Evolutionary conservation across 2,888 invertebrate genomes (phyloP).

Genomic region (Ophion obscuratus): DNA sequence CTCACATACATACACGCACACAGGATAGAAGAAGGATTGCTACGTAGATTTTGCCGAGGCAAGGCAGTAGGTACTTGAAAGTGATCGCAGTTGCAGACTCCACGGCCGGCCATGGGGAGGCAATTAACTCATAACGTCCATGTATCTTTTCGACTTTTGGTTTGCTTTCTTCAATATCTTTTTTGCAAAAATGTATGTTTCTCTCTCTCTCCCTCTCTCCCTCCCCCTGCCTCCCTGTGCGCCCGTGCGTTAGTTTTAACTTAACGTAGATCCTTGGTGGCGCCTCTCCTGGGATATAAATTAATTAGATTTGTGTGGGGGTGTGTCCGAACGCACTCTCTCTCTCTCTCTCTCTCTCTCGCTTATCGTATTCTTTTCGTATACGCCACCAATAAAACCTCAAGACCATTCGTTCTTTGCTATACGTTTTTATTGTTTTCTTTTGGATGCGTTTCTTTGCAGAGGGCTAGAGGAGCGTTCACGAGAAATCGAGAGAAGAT

Average conservation of each 20-base stretch:
- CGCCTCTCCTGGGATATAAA: slow-evolving; percentile 82
- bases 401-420: slow-evolving; percentile 28
- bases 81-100: not conserved
- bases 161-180: not conserved
- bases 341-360: slow-evolving; percentile 47
- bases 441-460: not conserved
- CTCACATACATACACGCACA: no score
- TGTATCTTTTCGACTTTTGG: not conserved
- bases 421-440: slow-evolving; percentile 35
- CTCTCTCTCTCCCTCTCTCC: slow-evolving; percentile 5
- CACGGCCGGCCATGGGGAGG: not conserved
- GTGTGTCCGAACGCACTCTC: slow-evolving; percentile 76
- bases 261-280: slow-evolving; percentile 73
- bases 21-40: no score
- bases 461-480: slow-evolving; percentile 35
- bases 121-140: not conserved
- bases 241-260: slow-evolving; percentile 43
- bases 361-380: not conserved
- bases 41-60: no score
- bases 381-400: slow-evolving; percentile 23
- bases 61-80: not conserved
- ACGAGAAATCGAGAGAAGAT: slow-evolving; percentile 13
- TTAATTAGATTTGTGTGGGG: slow-evolving; percentile 84
- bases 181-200: not conserved
- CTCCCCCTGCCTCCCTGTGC: slow-evolving; percentile 21